Base-by-base conservation (phyloP, 1,140 invertebrate genomes). In the Asobara japonica region DNA sequence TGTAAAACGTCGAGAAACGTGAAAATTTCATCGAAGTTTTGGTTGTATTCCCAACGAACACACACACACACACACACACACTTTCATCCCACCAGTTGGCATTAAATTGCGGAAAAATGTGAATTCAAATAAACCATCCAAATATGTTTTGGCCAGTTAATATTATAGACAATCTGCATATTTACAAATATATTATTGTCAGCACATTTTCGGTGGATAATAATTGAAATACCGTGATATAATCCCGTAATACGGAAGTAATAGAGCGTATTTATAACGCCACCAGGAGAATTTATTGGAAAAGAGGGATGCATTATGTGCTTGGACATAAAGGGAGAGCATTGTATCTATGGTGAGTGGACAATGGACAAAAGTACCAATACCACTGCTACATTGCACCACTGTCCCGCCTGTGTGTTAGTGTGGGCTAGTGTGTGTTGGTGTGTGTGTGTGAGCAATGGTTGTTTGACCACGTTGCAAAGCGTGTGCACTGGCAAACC, bases 351-450 rank as follows among this genome's bases (percentile, higher is more conserved):
- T 66, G 33, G 56, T 61, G 45, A 33, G 61, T 66, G 60, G 45
- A 73, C 67, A 74, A 74, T 74, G 65, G 65, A 71, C 69, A 74
- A 69, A 71, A 74, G 69, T 74, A 33, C 51, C 22, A 8, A 69
- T 45, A 66, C 41, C 62, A 4, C 66, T 8, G 11, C 20, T 33
- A 38, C 31, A 18, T 20, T 69, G 38, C 38, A 29, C 27, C 72
- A 68, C 51, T 29, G 25, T 27, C 20, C 45, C 41, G 29, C 25
- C n/a, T n/a, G n/a, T n/a, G n/a, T n/a, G n/a, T n/a, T n/a, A n/a
- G n/a, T n/a, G n/a, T n/a, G n/a, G n/a, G n/a, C n/a, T n/a, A n/a
- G n/a, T n/a, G n/a, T n/a, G n/a, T n/a, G n/a, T n/a, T n/a, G n/a
- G n/a, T n/a, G 36, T 65, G 33, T 36, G 41, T 64, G 61, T 31